phyloP scores from a whole-genome alignment of 2,888 invertebrate species.

The Dasysyrphus albostriatus region DNA sequence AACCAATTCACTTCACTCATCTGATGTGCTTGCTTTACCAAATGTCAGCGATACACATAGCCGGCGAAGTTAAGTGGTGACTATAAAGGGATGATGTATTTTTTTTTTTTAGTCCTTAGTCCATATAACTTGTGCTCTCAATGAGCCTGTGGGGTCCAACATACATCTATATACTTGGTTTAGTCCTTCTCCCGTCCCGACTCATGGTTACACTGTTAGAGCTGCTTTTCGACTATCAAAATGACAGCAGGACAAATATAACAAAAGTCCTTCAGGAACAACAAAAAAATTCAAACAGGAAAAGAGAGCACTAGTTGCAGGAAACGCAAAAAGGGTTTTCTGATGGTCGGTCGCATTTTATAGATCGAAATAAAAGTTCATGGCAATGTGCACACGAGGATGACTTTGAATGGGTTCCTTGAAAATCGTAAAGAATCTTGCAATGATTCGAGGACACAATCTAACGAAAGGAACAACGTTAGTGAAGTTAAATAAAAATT shows the following conservation, averaged over 20 bases:
- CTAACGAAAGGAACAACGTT: slow-evolving; percentile 54
- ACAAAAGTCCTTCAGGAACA: slow-evolving; percentile 45
- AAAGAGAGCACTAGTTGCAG: slow-evolving; percentile 59
- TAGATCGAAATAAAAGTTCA: slow-evolving; percentile 68
- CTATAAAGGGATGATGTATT: slow-evolving; percentile 58
- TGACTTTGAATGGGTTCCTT: slow-evolving; percentile 63
- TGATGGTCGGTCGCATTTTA: slow-evolving; percentile 59
- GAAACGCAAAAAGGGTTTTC: slow-evolving; percentile 38
- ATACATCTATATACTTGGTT: background rate
- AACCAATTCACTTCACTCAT: slow-evolving; percentile 13
- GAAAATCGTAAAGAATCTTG: slow-evolving; percentile 64
- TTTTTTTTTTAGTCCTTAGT: slow-evolving; percentile 33
- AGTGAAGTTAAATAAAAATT: slow-evolving; percentile 35
- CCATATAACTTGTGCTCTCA: slow-evolving; percentile 57
- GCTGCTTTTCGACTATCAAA: slow-evolving; percentile 30
- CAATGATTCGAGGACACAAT: slow-evolving; percentile 70
- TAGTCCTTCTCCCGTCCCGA: background rate
- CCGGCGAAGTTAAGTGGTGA: slow-evolving; percentile 62
- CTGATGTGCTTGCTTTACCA: slow-evolving; percentile 29
- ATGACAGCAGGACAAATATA: slow-evolving; percentile 43
- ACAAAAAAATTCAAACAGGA: slow-evolving; percentile 16
- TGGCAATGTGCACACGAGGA: slow-evolving; percentile 54
- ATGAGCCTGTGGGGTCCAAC: slow-evolving; percentile 38
- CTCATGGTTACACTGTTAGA: slow-evolving; percentile 9
- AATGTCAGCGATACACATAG: slow-evolving; percentile 43